phyloP scores from a whole-genome alignment of 2,113 vertebrate species.

The Eupsittula cactorum region DNA sequence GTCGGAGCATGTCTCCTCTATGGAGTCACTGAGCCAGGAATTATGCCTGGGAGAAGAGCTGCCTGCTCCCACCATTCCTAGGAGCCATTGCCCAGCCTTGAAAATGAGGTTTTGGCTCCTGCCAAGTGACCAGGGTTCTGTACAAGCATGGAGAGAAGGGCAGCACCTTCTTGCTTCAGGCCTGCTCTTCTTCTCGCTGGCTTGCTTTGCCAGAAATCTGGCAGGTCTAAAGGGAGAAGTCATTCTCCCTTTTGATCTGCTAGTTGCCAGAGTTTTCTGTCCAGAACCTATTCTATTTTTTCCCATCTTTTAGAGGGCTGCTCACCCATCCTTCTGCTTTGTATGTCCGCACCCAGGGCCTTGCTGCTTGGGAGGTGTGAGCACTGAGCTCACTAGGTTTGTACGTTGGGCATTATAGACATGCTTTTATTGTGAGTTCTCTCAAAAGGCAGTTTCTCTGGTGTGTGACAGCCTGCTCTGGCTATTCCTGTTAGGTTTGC shows the following conservation, averaged over 20 bases:
- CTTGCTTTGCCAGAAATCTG: background rate
- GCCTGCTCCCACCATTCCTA: background rate
- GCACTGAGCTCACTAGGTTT: background rate
- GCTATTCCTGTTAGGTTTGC: background rate
- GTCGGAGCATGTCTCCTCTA: background rate
- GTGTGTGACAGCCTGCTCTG: background rate
- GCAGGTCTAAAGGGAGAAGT: no score
- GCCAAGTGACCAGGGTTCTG: background rate
- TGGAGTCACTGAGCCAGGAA: background rate
- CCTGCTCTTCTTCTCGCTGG: background rate
- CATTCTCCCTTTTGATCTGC: background rate
- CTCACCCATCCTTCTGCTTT: background rate
- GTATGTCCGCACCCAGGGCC: background rate
- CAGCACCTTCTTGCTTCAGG: background rate
- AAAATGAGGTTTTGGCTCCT: background rate
- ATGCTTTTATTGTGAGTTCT: background rate
- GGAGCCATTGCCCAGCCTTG: accelerated
- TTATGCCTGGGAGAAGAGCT: background rate
- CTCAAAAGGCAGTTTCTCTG: background rate
- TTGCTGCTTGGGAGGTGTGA: background rate
- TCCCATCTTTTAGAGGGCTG: background rate
- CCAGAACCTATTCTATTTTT: background rate
- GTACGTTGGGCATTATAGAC: background rate
- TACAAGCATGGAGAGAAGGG: background rate
- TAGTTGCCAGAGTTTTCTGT: background rate